Evolutionary conservation across 2,888 invertebrate genomes (phyloP).

Genomic region (Oligia latruncula): DNA sequence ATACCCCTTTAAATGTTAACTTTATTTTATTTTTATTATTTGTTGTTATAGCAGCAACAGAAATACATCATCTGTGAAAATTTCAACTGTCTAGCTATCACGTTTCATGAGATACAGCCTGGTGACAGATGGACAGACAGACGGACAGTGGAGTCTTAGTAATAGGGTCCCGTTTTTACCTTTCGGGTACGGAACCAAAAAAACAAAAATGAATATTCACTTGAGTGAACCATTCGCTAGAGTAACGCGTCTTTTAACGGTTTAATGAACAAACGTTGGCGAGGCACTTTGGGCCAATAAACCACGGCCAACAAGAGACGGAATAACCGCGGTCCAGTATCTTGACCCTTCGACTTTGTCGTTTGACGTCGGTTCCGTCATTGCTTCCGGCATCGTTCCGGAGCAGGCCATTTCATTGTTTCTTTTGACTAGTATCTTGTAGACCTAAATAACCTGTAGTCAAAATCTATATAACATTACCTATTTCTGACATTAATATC

Average conservation of each 20-base stretch:
- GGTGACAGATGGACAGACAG: too few relatives aligned
- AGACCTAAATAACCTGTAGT: background rate
- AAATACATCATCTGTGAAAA: too few relatives aligned
- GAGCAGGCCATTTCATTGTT: slow-evolving; percentile 5
- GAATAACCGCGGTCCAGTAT: background rate
- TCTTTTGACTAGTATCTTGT: background rate
- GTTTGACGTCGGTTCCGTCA: slow-evolving; percentile 28
- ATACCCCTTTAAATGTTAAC: too few relatives aligned
- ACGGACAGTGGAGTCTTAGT: too few relatives aligned
- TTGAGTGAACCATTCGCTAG: background rate
- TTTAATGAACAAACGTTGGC: background rate
- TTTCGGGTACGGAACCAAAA: too few relatives aligned
- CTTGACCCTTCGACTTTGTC: slow-evolving; percentile 17
- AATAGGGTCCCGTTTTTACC: too few relatives aligned
- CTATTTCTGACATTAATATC: background rate
- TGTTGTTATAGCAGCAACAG: too few relatives aligned
- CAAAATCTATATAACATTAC: background rate
- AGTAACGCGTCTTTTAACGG: background rate
- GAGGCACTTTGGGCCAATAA: background rate
- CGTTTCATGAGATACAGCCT: too few relatives aligned
- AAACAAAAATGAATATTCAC: background rate
- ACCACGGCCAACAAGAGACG: background rate
- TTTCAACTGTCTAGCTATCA: too few relatives aligned
- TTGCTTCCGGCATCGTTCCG: slow-evolving; percentile 30
- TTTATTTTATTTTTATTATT: too few relatives aligned